Base-by-base conservation (phyloP, 2,888 invertebrate species). In the Parthenolecanium corni region DNA sequence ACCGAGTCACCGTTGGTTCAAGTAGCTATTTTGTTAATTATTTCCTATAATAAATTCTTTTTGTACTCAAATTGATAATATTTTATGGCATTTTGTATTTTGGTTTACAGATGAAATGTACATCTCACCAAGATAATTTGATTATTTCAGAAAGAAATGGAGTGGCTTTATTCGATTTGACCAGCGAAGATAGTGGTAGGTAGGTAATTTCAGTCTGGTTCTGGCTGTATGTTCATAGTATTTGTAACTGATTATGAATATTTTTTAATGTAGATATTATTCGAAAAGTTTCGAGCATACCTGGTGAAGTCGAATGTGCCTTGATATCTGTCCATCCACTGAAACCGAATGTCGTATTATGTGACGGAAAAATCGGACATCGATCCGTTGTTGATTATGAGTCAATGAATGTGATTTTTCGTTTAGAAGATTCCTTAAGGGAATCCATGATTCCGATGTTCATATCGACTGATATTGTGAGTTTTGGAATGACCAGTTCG, bases 61-160 rank as follows among this genome's bases (percentile, higher is more conserved):
- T 3, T 44, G 16, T 3, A 44, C 2, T 3, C 2, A 3, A 2
- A 44, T 5, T 44, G 9, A 18, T 18, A 3, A 18, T 44, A 1
- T 44, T 20, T 44, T 44, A 9, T n/a, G 14, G 9, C 31, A 31
- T 31, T 6, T 6, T 31, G 9, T 31, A n/a, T 44, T 16, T 44
- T 49, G 16, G 31, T 18, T 53, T 36, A 2, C 40, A 63, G 63
- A 31, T 63, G 23, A 63, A 54, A 47, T 63, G 53, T 46, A 11
- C 53, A 36, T 25, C 52, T 21, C 14, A 40, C 12, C 31, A 53
- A 24, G 47, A 52, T 16, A 18, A 63, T 3, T 20, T 63, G 3
- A 31, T 63, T 2, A 53, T 63, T 44, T 54, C 53, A 9, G 63
- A 63, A 63, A 16, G 20, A 11, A 54, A 47, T 24, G 38, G 53